These are phyloP conservation scores for Megalops atlanticus DNA, from an alignment of 2,113 vertebrate genomes.

Conservation along the genomic window DNA sequence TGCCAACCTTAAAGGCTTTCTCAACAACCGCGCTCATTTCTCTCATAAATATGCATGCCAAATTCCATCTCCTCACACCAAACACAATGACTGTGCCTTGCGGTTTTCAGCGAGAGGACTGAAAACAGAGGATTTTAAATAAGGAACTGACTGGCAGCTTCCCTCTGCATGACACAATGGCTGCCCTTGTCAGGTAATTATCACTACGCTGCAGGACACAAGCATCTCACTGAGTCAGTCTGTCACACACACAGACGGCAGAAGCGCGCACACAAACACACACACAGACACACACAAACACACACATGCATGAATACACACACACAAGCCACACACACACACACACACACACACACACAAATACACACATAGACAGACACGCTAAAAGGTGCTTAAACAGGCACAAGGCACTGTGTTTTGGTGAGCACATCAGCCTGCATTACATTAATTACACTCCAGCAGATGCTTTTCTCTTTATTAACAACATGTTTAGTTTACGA, in stretches of 20 bases:
- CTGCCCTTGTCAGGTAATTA: conserved; percentile 17
- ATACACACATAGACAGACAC: background rate
- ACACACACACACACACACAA: background rate
- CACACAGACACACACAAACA: conserved; percentile 8
- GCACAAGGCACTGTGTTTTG: background rate
- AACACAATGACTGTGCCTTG: background rate
- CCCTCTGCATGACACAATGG: conserved; percentile 6
- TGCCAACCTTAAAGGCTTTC: background rate
- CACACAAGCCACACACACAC: conserved; percentile 4
- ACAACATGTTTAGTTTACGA: background rate
- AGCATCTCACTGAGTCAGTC: no score
- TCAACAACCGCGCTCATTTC: background rate
- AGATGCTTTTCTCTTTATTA: background rate
- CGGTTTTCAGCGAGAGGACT: background rate
- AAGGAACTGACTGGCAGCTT: background rate
- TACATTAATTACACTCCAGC: background rate
- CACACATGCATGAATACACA: conserved; percentile 2
- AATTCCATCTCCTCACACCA: background rate
- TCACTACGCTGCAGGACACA: background rate
- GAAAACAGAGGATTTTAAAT: background rate
- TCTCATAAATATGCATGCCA: conserved; percentile 6
- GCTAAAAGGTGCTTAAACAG: no score
- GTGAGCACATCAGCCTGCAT: background rate
- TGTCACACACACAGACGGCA: background rate
- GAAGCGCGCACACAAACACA: background rate